phyloP scores from a whole-genome alignment of 2,797 vertebrate species.

The Iguana delicatissima region DNA sequence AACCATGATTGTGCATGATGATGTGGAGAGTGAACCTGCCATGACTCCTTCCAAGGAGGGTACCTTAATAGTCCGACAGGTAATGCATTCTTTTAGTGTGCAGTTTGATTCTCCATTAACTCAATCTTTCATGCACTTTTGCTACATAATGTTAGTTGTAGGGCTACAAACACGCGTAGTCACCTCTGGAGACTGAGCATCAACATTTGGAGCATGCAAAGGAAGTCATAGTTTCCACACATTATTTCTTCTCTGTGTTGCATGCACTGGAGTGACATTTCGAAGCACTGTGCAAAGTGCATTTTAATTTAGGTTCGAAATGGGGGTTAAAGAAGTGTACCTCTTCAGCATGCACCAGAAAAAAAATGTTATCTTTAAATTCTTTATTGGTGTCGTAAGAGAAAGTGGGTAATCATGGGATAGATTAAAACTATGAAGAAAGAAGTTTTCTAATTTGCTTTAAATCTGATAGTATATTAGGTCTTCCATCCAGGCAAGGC shows the following conservation, averaged over 20 bases:
- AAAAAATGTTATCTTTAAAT: not conserved
- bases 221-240: constrained; percentile 64
- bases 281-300: constrained; percentile 59
- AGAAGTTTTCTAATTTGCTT: not conserved
- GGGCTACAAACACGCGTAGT: constrained; percentile 51
- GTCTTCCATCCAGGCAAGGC: not conserved
- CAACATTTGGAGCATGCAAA: constrained; percentile 73
- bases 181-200: constrained; percentile 60
- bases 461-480: constrained; percentile 5
- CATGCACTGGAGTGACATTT: constrained; percentile 77
- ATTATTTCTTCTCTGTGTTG: constrained; percentile 75
- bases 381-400: constrained; percentile 42
- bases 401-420: constrained; percentile 50
- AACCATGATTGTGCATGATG: constrained; percentile 95
- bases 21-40: constrained; percentile 91
- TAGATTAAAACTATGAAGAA: not conserved
- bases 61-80: constrained; percentile 96
- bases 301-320: constrained; percentile 53
- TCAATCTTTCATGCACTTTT: constrained; percentile 83
- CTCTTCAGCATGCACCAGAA: not conserved
- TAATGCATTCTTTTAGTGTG: constrained; percentile 70
- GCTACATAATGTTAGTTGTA: constrained; percentile 80
- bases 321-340: not conserved
- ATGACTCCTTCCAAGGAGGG: constrained; percentile 96
- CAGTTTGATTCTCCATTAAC: constrained; percentile 77